Percentiles rank a stretch among this genome's conserved stretches.
phyloP scores from a whole-genome alignment of 2,113 vertebrate genomes.

The Phainopepla nitens region DNA sequence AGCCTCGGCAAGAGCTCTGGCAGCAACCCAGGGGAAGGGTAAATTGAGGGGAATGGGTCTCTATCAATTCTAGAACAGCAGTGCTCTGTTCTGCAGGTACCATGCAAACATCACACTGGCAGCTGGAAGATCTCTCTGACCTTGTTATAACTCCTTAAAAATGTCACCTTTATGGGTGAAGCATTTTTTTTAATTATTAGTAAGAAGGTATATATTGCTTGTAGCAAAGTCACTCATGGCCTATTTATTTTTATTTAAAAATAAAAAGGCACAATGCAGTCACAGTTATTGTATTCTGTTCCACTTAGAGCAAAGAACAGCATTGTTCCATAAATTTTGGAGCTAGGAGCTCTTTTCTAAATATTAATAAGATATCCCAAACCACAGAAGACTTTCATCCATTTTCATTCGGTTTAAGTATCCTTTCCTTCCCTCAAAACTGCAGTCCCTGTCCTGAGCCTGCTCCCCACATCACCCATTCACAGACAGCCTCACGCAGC shows the following conservation, averaged over 20 bases:
- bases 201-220: not conserved
- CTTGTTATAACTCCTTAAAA: not conserved
- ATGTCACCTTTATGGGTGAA: not conserved
- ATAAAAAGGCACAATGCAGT: not conserved
- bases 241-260: not conserved
- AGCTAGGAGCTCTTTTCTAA: not conserved
- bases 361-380: not conserved
- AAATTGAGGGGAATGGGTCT: accelerated
- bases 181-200: not conserved
- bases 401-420: not conserved
- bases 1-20: not conserved
- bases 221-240: not conserved
- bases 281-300: not conserved
- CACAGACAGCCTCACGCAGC: not conserved
- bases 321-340: not conserved
- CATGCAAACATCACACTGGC: not conserved
- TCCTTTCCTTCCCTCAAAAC: not conserved
- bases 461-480: not conserved
- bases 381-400: not conserved
- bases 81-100: not conserved
- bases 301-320: not conserved
- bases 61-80: not conserved
- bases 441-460: not conserved
- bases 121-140: not conserved
- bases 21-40: not conserved